Conservation (phyloP, 2,888 invertebrate genomes). For the Neria commutata region DNA sequence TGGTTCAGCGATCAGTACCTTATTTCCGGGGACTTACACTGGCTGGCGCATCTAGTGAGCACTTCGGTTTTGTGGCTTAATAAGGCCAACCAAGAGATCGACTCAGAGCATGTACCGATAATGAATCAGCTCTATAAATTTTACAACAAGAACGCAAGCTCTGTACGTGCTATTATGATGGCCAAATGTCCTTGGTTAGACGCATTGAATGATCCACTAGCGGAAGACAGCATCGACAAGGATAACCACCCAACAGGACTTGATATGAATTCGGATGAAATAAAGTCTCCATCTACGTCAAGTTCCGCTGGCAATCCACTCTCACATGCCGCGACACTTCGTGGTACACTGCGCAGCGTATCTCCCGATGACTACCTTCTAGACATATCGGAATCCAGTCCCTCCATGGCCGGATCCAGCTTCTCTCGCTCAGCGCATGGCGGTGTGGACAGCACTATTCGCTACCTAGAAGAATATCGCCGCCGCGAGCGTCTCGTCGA, state of each 20-base stretch:
- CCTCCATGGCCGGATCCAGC: too few relatives aligned
- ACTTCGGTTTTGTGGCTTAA: conserved; percentile 80
- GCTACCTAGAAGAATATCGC: conserved; percentile 70
- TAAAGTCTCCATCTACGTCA: conserved; percentile 21
- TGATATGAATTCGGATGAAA: background rate
- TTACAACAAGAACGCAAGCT: conserved; percentile 80
- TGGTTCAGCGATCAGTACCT: conserved; percentile 85
- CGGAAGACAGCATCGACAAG: conserved; percentile 14
- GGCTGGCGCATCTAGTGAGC: conserved; percentile 77
- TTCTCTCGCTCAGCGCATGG: conserved; percentile 12
- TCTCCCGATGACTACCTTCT: conserved; percentile 40
- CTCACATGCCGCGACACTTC: conserved; percentile 49
- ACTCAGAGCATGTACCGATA: conserved; percentile 79
- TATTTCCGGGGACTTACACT: conserved; percentile 80
- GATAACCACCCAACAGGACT: background rate
- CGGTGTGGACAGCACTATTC: conserved; percentile 61
- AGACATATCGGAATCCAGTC: conserved; percentile 38
- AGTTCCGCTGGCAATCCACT: conserved; percentile 51
- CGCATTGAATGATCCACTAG: conserved; percentile 51
- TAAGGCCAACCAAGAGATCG: conserved; percentile 80
- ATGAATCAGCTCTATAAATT: conserved; percentile 76
- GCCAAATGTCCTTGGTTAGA: conserved; percentile 69
- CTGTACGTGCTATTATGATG: conserved; percentile 77
- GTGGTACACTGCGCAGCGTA: conserved; percentile 34
- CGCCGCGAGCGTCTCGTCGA: conserved; percentile 39